These are phyloP conservation scores for Hylomyscus alleni DNA, from an alignment of 2,797 vertebrate species.

Conservation along the genomic window DNA sequence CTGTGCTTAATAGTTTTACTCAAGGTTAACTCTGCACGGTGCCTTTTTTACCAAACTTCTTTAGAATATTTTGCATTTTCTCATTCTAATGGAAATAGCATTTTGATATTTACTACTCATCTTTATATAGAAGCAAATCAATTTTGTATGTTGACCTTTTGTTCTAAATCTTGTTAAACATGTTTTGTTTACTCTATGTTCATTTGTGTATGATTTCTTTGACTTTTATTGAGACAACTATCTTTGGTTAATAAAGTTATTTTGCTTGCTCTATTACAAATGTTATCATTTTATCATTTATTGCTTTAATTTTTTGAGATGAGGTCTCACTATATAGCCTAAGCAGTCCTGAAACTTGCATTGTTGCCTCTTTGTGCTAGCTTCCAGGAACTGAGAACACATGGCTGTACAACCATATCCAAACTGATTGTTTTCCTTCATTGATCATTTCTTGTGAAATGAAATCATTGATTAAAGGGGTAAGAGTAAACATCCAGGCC, in stretches of 20 bases:
- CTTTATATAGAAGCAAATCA: not conserved
- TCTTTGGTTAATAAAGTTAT: conserved; percentile 26
- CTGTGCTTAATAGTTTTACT: not conserved
- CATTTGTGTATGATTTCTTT: conserved; percentile 2
- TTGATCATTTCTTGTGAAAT: not conserved
- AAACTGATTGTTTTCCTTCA: not conserved
- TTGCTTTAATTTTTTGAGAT: not conserved
- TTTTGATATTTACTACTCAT: conserved; percentile 16
- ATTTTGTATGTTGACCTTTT: not conserved
- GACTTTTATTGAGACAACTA: not conserved
- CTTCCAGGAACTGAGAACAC: not conserved
- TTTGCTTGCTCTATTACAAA: not conserved
- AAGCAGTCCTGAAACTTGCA: not conserved
- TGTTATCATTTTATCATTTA: not conserved
- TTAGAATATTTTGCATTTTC: not conserved
- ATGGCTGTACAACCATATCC: not conserved
- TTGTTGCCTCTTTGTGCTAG: not conserved
- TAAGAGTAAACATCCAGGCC: not conserved
- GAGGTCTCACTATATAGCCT: not conserved
- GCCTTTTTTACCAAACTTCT: not conserved
- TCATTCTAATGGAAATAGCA: not conserved
- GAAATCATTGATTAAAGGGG: not conserved
- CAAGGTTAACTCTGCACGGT: not conserved
- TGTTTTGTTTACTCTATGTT: not conserved
- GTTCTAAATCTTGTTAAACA: not conserved